Percentiles rank a stretch among this genome's conserved stretches.
phyloP scores from a whole-genome alignment of 1,140 invertebrate species.

The Temnothorax nylanderi region DNA sequence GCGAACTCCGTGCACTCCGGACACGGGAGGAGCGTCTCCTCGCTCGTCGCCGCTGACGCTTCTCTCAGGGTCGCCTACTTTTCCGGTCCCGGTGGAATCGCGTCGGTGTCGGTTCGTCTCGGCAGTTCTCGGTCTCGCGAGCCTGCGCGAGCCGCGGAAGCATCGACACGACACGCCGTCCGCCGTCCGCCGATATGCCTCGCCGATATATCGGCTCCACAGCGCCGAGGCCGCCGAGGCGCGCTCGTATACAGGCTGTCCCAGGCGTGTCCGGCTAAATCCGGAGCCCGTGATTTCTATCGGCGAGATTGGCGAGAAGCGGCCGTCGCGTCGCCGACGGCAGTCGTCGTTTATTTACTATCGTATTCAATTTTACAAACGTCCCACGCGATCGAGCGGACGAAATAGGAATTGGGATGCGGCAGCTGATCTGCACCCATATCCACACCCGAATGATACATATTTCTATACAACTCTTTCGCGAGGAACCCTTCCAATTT shows the following conservation, averaged over 20 bases:
- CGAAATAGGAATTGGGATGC: background rate
- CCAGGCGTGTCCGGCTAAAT: background rate
- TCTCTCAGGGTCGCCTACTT: conserved; percentile 3
- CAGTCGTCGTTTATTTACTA: background rate
- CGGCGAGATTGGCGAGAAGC: background rate
- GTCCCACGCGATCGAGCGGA: background rate
- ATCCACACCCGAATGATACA: background rate
- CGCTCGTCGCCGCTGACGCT: background rate
- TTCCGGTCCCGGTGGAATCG: background rate
- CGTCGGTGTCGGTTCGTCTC: background rate
- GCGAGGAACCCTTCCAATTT: background rate
- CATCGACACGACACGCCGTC: background rate
- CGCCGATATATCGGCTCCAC: background rate
- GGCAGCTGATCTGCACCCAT: background rate
- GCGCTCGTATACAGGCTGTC: conserved; percentile 6
- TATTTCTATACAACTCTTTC: background rate
- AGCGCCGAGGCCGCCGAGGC: background rate
- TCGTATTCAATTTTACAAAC: background rate
- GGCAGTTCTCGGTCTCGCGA: background rate
- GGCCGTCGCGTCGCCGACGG: background rate
- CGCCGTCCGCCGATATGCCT: too few species aligned
- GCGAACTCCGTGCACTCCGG: background rate
- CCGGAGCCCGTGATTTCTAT: background rate
- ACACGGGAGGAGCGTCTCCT: background rate
- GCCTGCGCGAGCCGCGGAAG: background rate